Base-by-base conservation (phyloP, 2,797 vertebrate species). In the Acrossocheilus wenchowensis region DNA sequence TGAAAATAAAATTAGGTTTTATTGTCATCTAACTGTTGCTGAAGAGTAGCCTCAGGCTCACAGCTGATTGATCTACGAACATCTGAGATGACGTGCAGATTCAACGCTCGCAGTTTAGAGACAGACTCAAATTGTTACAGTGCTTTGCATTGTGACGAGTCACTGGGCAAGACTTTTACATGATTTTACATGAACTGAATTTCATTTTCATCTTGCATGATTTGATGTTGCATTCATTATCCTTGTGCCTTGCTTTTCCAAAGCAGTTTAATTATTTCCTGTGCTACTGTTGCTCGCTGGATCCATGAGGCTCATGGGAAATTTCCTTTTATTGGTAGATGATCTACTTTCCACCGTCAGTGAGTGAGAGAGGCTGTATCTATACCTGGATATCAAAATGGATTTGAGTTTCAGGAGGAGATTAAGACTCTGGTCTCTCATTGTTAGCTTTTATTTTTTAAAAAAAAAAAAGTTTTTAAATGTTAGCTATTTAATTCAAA, bases 311-410 rank as follows among this genome's bases (percentile, higher is more conserved):
- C 87, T 92, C 92, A 87, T 64, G 57, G 87, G 90, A 89, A 90
- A 90, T 91, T 87, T 92, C 92, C 92, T 91, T 94, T 93, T 94
- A 94, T 95, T 94, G 95, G 93, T 91, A 92, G 91, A 69, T 95
- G 94, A 93, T 95, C 95, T 91, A 95, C 92, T 95, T 95, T 91
- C 57, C 92, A 89, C 93, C 94, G 94, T 94, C 94, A 93, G 92
- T 87, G 89, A 86, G 87, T 90, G 80, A 86, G 89, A 85, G 86
- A 93, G 91, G 90, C 88, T 88, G 89, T 85, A 90, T 89, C 90
- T 92, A 90, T 91, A 93, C 90, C 91, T 93, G 92, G 91, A 21
- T 69, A 34, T 74, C 74, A 30, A 48, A 84, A 84, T 81, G 60
- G 71, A 78, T 54, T 84, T 43, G 60, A 81, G 72, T 73, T 86